Evolutionary conservation across 2,113 vertebrate genomes (phyloP), one percentile per base, ranked within the genome.

Genomic region (Planiliza haematocheilus): DNA sequence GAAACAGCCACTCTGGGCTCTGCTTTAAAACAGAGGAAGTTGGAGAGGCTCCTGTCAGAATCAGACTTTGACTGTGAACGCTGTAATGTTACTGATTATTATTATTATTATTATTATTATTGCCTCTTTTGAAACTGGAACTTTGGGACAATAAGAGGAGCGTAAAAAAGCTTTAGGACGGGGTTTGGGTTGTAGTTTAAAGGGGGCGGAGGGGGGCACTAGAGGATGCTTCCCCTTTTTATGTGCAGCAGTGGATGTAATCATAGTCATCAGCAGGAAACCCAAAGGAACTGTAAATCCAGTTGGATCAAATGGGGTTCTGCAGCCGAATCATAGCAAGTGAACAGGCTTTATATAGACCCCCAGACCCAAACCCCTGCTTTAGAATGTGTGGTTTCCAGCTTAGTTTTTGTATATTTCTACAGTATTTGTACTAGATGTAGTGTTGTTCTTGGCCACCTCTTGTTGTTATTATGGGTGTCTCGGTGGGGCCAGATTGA

Each of bases 351-450:
- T 78, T 70, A 65, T 50, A 4, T 13, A 52, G 60, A 74, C 62
- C 17, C 36, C 56, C 61, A 70, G 58, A 82, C 71, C 78, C 64
- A 60, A 74, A 81, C 64, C 52, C 74, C 82, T 82, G 83, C 81
- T 84, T 82, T 89, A 89, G 73, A 83, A 87, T 80, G 81, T 87
- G 87, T 91, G 84, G 64, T 88, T 92, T 91, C 67, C 83, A 81
- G 69, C 70, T 75, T 86, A 86, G 59, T 74, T 82, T 83, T 79
- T 86, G 68, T 79, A 85, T 88, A 89, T 91, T 89, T 87, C 63
- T 91, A 83, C 74, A 88, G 75, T 82, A 86, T 86, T 86, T 87
- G 74, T 91, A 77, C 55, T 82, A 84, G 63, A 88, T 84, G 56
- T 89, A 69, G 73, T 87, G 77, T 88, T 88, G 63, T 86, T 85